phyloP scores from a whole-genome alignment of 2,797 vertebrate genomes.

The Phataginus tricuspis region DNA sequence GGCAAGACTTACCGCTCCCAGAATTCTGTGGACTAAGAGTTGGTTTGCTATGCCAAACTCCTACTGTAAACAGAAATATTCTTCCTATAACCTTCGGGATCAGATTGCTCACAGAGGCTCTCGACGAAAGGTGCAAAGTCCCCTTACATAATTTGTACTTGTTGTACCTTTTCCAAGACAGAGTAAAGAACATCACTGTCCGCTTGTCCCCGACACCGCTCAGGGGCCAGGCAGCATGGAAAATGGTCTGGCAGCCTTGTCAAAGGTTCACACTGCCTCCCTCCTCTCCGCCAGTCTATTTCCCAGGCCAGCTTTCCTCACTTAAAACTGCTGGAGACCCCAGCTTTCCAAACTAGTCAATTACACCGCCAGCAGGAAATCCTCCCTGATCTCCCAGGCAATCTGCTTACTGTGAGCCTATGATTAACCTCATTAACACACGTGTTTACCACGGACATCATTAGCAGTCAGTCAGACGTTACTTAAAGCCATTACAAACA shows the following conservation, averaged over 20 bases:
- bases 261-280: not conserved
- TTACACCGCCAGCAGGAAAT: not conserved
- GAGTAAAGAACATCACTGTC: not conserved
- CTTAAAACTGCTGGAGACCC: not conserved
- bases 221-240: not conserved
- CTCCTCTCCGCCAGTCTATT: accelerated
- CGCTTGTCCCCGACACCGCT: not conserved
- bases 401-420: slow-evolving; percentile 70
- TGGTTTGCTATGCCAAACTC: not conserved
- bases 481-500: slow-evolving; percentile 61
- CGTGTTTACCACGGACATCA: slow-evolving; percentile 4
- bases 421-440: slow-evolving; percentile 76
- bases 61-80: not conserved
- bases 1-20: not conserved
- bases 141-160: not conserved
- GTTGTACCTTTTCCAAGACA: not conserved
- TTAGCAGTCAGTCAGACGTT: slow-evolving; percentile 44
- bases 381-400: slow-evolving; percentile 42
- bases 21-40: not conserved
- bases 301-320: not conserved
- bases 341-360: not conserved
- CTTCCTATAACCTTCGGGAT: not conserved
- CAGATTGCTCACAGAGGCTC: not conserved
- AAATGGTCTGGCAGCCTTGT: too few species aligned
- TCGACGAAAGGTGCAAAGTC: not conserved